Conservation (phyloP, 2,113 vertebrate genomes). For the Atractosteus spatula region DNA sequence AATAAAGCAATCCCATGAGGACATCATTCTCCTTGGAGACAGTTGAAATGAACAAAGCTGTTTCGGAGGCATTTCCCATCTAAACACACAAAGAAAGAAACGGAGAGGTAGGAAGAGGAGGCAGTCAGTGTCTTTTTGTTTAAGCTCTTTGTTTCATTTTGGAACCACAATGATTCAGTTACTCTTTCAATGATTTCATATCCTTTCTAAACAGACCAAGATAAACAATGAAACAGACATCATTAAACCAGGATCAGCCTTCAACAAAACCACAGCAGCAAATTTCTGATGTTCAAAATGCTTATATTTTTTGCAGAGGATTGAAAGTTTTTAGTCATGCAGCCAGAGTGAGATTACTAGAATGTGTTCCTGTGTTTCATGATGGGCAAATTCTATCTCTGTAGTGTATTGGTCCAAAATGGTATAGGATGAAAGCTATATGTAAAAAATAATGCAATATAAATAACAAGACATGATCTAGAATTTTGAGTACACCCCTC, state of each 20-base stretch:
- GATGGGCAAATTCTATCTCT: too few relatives aligned
- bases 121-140: too few relatives aligned
- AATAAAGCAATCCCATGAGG: constrained; percentile 70
- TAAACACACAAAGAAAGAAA: constrained; percentile 38
- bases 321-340: neutral
- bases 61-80: constrained; percentile 75
- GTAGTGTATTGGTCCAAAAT: too few relatives aligned
- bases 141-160: neutral
- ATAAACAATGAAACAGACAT: neutral
- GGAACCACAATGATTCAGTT: neutral
- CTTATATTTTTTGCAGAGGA: neutral
- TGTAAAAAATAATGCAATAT: too few relatives aligned
- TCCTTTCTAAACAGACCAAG: neutral
- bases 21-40: constrained; percentile 71
- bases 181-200: neutral
- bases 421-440: too few relatives aligned
- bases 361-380: too few relatives aligned
- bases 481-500: neutral
- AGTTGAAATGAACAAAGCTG: constrained; percentile 60
- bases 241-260: neutral
- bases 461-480: too few relatives aligned
- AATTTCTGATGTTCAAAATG: neutral
- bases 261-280: neutral
- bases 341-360: too few relatives aligned
- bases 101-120: constrained; percentile 1